These are phyloP conservation scores for Amiota mariae DNA, from an alignment of 2,888 invertebrate species.

Conservation along the genomic window DNA sequence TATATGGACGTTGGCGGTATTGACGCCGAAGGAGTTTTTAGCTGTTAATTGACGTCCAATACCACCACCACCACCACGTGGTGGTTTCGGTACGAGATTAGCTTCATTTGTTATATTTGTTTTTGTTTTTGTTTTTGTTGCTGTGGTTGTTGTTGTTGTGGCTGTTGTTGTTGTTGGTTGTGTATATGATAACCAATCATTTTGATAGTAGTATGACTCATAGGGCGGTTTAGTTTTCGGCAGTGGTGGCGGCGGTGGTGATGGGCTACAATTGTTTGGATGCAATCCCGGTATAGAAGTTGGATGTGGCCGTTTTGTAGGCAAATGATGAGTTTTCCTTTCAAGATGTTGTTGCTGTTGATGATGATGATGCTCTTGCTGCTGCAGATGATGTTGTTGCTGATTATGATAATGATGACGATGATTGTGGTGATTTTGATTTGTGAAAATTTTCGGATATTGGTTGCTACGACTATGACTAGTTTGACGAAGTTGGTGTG, in stretches of 20 bases:
- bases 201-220: slow-evolving; percentile 36
- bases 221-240: slow-evolving; percentile 57
- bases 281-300: neutral
- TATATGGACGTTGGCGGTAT: slow-evolving; percentile 34
- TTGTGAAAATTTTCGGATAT: neutral
- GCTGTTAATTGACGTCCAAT: slow-evolving; percentile 34
- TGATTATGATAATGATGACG: slow-evolving; percentile 36
- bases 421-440: neutral
- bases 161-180: neutral
- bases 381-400: slow-evolving; percentile 33
- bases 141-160: slow-evolving; percentile 13
- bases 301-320: slow-evolving; percentile 18
- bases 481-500: slow-evolving; percentile 45
- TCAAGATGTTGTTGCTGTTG: neutral
- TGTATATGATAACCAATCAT: neutral
- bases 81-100: slow-evolving; percentile 71
- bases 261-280: slow-evolving; percentile 31
- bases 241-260: slow-evolving; percentile 51
- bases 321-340: slow-evolving; percentile 4
- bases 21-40: slow-evolving; percentile 34
- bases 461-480: slow-evolving; percentile 59
- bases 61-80: slow-evolving; percentile 50
- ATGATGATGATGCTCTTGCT: neutral
- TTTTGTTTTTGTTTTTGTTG: too few species aligned
- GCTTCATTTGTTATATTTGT: slow-evolving; percentile 32